Conservation (phyloP, 2,888 invertebrate genomes). For the Nomada lathburiana region DNA sequence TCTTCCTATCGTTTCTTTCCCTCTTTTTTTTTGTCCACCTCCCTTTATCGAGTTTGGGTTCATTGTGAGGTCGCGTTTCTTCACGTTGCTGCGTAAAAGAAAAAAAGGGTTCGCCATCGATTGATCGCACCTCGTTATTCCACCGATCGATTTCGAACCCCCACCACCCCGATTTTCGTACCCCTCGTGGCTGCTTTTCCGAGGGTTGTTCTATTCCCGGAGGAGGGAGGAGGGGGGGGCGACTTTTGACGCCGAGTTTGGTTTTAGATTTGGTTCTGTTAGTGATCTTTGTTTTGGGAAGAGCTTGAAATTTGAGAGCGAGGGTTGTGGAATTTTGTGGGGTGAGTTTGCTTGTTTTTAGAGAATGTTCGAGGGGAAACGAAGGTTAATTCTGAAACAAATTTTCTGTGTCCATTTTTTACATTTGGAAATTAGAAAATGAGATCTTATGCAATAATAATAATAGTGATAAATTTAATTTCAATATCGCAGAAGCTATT, state of each 20-base stretch:
- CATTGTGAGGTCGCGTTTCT: constrained; percentile 68
- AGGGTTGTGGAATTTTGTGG: neutral
- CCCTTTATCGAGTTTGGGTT: neutral
- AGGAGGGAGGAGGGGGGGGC: neutral
- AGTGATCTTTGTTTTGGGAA: no score
- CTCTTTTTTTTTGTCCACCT: neutral
- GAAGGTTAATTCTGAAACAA: no score
- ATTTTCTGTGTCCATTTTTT: no score
- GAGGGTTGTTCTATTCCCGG: neutral
- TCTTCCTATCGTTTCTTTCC: neutral
- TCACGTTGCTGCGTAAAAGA: constrained; percentile 35
- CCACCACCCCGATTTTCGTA: neutral
- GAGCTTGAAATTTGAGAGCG: neutral
- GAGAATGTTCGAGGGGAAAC: no score
- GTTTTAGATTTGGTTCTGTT: neutral
- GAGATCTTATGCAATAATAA: no score
- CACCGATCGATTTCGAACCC: constrained; percentile 62
- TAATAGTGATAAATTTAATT: no score
- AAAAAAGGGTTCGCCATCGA: constrained; percentile 64
- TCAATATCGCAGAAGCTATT: no score
- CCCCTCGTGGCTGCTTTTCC: neutral
- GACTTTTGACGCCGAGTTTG: constrained; percentile 21
- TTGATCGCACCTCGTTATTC: constrained; percentile 68
- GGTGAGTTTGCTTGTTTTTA: no score
- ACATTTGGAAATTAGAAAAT: no score